These are phyloP conservation scores for Drosophila pseudotalamancana DNA, from an alignment of 2,888 invertebrate species.

Conservation along the genomic window DNA sequence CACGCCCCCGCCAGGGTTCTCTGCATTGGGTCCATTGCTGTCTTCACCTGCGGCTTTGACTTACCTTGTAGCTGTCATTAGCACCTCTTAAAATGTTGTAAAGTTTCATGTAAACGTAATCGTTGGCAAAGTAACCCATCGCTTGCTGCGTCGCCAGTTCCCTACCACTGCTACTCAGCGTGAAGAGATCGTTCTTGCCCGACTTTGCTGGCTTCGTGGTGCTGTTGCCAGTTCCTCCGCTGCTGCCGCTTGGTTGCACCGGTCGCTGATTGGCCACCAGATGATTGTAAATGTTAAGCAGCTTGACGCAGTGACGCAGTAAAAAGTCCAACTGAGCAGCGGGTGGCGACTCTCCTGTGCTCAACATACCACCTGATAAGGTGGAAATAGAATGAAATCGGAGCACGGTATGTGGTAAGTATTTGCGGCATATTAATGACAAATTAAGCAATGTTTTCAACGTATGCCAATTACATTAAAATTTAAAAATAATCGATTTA, in stretches of 20 bases:
- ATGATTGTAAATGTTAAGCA: conserved; percentile 84
- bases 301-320: conserved; percentile 82
- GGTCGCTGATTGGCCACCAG: conserved; percentile 83
- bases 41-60: conserved; percentile 56
- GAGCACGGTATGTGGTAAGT: conserved; percentile 1
- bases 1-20: neutral
- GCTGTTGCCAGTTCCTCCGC: conserved; percentile 15
- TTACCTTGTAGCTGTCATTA: conserved; percentile 94
- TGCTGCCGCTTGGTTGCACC: conserved; percentile 43
- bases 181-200: conserved; percentile 80
- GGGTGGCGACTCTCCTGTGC: conserved; percentile 50
- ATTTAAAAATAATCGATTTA: no score
- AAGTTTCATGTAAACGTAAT: conserved; percentile 93
- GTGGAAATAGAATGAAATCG: neutral
- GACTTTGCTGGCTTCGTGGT: conserved; percentile 62
- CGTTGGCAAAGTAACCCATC: conserved; percentile 88
- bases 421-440: conserved; percentile 57
- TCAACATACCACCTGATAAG: conserved; percentile 59
- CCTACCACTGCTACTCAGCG: conserved; percentile 50
- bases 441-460: conserved; percentile 68
- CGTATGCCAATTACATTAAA: conserved; percentile 51
- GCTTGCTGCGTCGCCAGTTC: conserved; percentile 78
- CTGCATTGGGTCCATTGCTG: conserved; percentile 17
- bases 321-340: conserved; percentile 72
- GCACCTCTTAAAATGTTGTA: conserved; percentile 92